phyloP scores from a whole-genome alignment of 2,113 vertebrate genomes.

The Pelusios castaneus region DNA sequence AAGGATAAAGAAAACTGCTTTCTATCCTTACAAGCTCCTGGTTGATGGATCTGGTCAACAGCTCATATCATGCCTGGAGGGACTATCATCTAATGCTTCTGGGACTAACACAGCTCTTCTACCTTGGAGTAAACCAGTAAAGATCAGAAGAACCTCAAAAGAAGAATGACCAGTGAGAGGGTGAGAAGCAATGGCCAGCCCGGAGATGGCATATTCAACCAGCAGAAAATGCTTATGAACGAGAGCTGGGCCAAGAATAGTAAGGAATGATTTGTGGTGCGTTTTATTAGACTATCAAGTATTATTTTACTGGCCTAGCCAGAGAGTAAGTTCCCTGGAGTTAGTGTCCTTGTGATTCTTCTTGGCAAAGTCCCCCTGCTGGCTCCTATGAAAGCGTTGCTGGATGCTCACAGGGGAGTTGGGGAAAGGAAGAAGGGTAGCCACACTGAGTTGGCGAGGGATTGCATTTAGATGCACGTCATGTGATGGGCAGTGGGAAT shows the following conservation, averaged over 20 bases:
- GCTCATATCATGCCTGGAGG: not conserved
- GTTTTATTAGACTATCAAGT: not conserved
- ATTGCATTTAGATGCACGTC: not conserved
- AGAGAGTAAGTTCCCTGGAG: not conserved
- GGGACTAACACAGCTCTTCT: not conserved
- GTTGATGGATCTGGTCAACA: not conserved
- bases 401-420: not conserved
- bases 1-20: not conserved
- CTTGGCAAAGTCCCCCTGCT: not conserved
- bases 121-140: not conserved
- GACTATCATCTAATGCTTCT: not conserved
- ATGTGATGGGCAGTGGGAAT: not conserved
- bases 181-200: not conserved
- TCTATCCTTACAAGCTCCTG: not conserved
- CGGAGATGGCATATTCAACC: not conserved
- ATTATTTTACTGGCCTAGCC: not conserved
- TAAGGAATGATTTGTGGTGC: not conserved
- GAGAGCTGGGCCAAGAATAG: not conserved
- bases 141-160: not conserved
- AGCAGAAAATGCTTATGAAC: not conserved
- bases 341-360: not conserved
- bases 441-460: not conserved
- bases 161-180: not conserved
- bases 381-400: not conserved
- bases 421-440: no score